A percentile compares a stretch with the other conserved stretches of the same genome.
Evolutionary conservation across 2,888 invertebrate genomes (phyloP).

Genomic region (Lasioglossum malachurum): DNA sequence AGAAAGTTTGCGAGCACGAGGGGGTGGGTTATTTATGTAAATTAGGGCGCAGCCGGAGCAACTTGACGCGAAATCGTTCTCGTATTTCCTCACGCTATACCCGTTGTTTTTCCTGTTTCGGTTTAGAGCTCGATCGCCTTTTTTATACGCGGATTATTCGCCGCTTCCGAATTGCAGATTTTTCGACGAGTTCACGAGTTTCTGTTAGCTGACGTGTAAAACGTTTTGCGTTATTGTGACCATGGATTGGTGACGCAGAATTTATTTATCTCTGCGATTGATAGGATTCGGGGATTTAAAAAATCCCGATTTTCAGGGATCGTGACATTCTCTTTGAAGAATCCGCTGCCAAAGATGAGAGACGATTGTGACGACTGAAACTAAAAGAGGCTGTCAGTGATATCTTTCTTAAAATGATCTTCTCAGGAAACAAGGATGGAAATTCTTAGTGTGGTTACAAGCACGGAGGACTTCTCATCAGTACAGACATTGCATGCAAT

Average conservation of each 20-base stretch:
- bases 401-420: too few species aligned
- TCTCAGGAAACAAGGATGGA: too few species aligned
- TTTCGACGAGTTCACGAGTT: not conserved
- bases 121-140: not conserved
- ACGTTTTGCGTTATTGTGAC: not conserved
- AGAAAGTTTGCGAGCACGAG: not conserved
- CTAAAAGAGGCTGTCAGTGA: too few species aligned
- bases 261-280: not conserved
- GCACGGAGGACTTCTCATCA: too few species aligned
- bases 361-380: too few species aligned
- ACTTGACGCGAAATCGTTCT: not conserved
- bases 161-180: not conserved
- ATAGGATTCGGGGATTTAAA: not conserved
- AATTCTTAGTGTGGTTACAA: too few species aligned
- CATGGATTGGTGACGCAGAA: not conserved
- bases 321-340: too few species aligned
- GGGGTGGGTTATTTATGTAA: constrained; percentile 6
- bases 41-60: not conserved
- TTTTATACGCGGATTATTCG: not conserved
- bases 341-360: too few species aligned
- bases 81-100: not conserved
- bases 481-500: too few species aligned
- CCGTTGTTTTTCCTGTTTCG: not conserved
- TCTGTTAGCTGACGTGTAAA: not conserved
- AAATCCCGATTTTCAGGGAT: too few species aligned